These are phyloP conservation scores for Peromyscus aztecus DNA, from an alignment of 2,797 vertebrate species.

Conservation along the genomic window DNA sequence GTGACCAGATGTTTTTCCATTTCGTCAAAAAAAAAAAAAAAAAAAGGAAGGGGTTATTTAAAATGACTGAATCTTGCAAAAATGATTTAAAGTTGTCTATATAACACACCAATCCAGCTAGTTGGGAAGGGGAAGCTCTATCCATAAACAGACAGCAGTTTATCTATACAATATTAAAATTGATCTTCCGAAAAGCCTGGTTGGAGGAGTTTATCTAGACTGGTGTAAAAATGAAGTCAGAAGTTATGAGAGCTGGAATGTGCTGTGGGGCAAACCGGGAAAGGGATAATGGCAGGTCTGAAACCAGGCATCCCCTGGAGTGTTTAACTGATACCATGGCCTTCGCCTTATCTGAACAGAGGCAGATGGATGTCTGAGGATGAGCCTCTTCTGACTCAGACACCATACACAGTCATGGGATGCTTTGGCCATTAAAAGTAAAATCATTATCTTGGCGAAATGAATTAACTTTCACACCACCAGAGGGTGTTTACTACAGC, in stretches of 20 bases:
- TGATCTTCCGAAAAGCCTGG: not conserved
- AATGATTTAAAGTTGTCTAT: not conserved
- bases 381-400: not conserved
- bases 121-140: not conserved
- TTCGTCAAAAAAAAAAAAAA: too few relatives aligned
- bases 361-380: not conserved
- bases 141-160: not conserved
- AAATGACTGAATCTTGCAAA: slow-evolving; percentile 43
- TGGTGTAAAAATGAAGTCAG: slow-evolving; percentile 23
- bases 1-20: too few relatives aligned
- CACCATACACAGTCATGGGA: not conserved
- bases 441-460: not conserved
- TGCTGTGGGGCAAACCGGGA: not conserved
- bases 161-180: not conserved
- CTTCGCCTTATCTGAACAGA: not conserved
- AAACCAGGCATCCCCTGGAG: not conserved
- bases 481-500: not conserved
- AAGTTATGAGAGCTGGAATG: slow-evolving; percentile 26
- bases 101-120: not conserved
- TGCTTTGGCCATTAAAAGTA: not conserved
- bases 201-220: slow-evolving; percentile 10
- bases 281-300: not conserved
- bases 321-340: not conserved
- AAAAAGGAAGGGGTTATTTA: not conserved
- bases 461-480: not conserved